Evolutionary conservation across 2,888 invertebrate species (phyloP).

Genomic region (Malacosoma neustria): DNA sequence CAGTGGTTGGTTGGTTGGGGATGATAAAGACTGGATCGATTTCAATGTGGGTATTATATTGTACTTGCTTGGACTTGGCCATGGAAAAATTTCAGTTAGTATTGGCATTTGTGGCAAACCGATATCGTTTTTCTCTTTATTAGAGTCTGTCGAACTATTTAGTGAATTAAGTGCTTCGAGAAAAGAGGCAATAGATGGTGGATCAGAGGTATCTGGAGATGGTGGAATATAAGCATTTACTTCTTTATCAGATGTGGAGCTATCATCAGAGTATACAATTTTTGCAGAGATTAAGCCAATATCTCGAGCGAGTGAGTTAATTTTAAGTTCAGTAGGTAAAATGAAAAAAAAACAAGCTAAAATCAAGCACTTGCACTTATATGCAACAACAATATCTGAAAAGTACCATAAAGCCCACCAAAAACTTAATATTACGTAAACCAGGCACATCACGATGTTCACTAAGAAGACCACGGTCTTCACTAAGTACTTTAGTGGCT

Average conservation of each 20-base stretch:
- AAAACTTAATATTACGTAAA: no score
- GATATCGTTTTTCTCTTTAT: constrained; percentile 4
- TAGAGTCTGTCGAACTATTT: constrained; percentile 8
- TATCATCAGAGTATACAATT: neutral
- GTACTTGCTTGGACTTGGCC: constrained; percentile 9
- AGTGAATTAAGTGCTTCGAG: constrained; percentile 9
- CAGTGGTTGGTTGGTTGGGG: constrained; percentile 1
- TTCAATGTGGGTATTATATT: no score
- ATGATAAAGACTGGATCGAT: constrained; percentile 8
- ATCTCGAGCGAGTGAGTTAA: no score
- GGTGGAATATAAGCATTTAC: neutral
- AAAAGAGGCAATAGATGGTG: constrained; percentile 8
- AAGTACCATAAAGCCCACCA: no score
- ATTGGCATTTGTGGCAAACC: constrained; percentile 8
- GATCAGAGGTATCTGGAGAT: constrained; percentile 3
- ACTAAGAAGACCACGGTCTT: no score
- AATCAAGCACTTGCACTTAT: no score
- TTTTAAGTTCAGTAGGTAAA: no score
- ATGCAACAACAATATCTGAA: no score
- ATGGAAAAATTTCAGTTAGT: constrained; percentile 11
- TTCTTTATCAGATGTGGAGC: neutral
- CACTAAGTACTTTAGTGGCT: no score
- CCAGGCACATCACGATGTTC: no score
- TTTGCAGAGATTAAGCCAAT: no score
- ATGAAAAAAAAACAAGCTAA: no score